Base-by-base conservation (phyloP, 2,113 vertebrate species). In the Clarias gariepinus region DNA sequence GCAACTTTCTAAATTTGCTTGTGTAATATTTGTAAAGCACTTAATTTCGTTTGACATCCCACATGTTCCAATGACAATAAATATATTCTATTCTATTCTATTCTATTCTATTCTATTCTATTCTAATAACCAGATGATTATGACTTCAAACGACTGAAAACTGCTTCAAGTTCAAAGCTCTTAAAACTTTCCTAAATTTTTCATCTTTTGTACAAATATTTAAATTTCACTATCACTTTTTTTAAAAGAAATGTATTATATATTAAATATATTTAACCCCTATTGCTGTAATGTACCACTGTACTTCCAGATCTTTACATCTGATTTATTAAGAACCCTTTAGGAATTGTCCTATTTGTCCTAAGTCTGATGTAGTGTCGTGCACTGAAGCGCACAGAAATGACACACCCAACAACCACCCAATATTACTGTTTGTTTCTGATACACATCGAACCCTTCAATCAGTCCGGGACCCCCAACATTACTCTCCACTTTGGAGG, bases 401-500 rank as follows among this genome's bases (percentile, higher is more conserved):
- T 71, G 36, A n/a, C 58, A n/a, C 23, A 78, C 41, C 58, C 41
- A 74, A n/a, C 68, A 82, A 41, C 47, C 41, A 41, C 41, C 47
- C 6, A 47, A 36, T 58, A 23, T 53, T 52, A 36, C 23, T 53
- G 55, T 2, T 85, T 47, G 21, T 36, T 25, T 47, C 30, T 53
- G 4, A 60, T 36, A 23, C n/a, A 58, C 33, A 21, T 69, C 61
- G 47, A 41, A 28, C 85, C 36, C 33, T n/a, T n/a, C n/a, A n/a
- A 68, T 66, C 74, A 85, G 77, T 83, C 71, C 41, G 73, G 53
- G 41, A 84, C 76, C 68, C 60, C 71, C 52, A 69, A 85, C 55
- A 36, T 69, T 81, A 83, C 85, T 84, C 88, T 64, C 47, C 86
- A 78, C 86, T 80, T 88, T 66, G 88, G 83, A 89, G 84, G 87